Conservation (phyloP, 2,888 invertebrate species). For the Enchytraeus crypticus region DNA sequence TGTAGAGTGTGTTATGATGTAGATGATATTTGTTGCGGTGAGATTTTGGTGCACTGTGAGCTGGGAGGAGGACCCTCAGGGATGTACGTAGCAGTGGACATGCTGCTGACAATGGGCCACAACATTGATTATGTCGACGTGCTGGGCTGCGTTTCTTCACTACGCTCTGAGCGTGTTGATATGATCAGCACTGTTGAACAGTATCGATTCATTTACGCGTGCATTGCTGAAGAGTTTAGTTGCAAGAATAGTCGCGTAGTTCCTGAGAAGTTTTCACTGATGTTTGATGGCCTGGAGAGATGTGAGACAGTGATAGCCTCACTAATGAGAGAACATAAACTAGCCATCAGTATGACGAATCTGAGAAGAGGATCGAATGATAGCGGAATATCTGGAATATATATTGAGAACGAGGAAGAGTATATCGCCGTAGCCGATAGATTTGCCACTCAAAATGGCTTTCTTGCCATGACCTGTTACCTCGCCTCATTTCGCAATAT, state of each 20-base stretch:
- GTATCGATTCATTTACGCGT: slow-evolving; percentile 22
- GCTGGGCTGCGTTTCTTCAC: slow-evolving; percentile 10
- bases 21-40: background rate
- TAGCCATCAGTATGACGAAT: background rate
- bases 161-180: slow-evolving; percentile 15
- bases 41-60: slow-evolving; percentile 22
- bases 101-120: slow-evolving; percentile 16
- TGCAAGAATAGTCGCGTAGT: slow-evolving; percentile 1
- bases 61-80: slow-evolving; percentile 24
- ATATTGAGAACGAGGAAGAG: background rate
- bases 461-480: background rate
- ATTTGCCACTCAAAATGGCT: background rate
- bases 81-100: slow-evolving; percentile 21
- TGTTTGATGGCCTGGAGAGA: background rate
- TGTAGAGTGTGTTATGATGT: background rate
- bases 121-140: slow-evolving; percentile 20
- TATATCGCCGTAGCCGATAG: background rate
- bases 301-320: background rate
- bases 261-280: slow-evolving; percentile 3
- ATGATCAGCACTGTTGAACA: slow-evolving; percentile 18
- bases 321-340: slow-evolving; percentile 1
- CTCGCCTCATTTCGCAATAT: background rate
- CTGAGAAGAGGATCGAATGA: background rate
- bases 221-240: slow-evolving; percentile 20
- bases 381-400: background rate